Conservation (phyloP, 2,888 invertebrate genomes). For the Ophion obscuratus region DNA sequence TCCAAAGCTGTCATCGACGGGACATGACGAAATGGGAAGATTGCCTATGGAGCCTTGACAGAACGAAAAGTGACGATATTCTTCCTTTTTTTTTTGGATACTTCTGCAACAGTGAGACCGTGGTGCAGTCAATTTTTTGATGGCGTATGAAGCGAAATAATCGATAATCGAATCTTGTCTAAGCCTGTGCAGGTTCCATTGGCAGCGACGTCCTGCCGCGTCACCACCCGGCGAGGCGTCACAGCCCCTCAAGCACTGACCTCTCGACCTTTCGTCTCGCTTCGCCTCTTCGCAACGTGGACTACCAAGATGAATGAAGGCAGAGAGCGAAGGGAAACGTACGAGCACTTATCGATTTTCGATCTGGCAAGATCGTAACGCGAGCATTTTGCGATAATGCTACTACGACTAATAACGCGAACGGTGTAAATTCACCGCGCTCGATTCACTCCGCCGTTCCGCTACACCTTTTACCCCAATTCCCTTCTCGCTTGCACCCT, state of each 20-base stretch:
- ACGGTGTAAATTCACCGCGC: conserved; percentile 75
- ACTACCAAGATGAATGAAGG: no score
- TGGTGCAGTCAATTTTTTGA: no score
- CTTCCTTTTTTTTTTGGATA: no score
- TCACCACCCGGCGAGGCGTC: conserved; percentile 5
- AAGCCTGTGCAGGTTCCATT: background rate
- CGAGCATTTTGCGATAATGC: conserved; percentile 74
- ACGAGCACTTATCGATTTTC: conserved; percentile 69
- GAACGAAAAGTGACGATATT: no score
- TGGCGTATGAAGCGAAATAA: no score
- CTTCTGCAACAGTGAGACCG: no score
- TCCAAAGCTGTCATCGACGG: no score
- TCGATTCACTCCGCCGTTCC: conserved; percentile 64
- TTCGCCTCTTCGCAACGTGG: no score
- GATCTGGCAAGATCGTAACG: conserved; percentile 74
- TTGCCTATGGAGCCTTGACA: no score
- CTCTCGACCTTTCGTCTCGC: no score
- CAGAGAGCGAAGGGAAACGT: conserved; percentile 17
- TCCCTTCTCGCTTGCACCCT: conserved; percentile 12
- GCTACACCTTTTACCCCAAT: background rate
- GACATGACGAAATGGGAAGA: no score
- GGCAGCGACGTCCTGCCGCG: conserved; percentile 24
- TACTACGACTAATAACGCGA: conserved; percentile 75
- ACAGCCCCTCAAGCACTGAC: background rate
- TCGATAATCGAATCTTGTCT: no score